A percentile compares a stretch with the other conserved stretches of the same genome.
Evolutionary conservation across 2,113 vertebrate genomes (phyloP).

Genomic region (Sterna hirundo): DNA sequence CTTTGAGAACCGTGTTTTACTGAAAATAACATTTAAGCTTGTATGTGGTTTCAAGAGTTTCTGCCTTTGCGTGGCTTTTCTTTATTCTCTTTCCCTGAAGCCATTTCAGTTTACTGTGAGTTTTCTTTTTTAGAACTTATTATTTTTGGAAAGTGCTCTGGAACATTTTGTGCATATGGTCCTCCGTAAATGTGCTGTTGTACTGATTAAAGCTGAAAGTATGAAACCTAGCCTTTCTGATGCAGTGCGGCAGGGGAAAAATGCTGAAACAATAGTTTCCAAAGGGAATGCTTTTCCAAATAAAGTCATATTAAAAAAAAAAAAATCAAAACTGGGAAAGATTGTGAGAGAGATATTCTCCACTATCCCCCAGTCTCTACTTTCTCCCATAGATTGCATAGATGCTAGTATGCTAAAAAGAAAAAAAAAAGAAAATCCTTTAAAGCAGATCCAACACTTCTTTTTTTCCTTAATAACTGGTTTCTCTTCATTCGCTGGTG

Average conservation of each 20-base stretch:
- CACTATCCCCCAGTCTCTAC: background rate
- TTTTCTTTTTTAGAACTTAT: slow-evolving; percentile 61
- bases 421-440: background rate
- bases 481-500: background rate
- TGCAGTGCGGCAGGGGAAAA: background rate
- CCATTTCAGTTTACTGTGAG: slow-evolving; percentile 33
- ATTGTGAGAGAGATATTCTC: background rate
- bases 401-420: background rate
- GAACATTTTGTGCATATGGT: slow-evolving; percentile 70
- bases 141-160: slow-evolving; percentile 74
- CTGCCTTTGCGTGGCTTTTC: background rate
- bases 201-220: slow-evolving; percentile 63
- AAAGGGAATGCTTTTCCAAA: slow-evolving; percentile 15
- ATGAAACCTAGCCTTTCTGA: slow-evolving; percentile 47
- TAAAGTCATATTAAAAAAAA: background rate
- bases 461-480: background rate
- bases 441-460: background rate
- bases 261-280: slow-evolving; percentile 35
- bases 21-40: background rate
- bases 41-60: background rate
- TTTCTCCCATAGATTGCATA: background rate
- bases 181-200: slow-evolving; percentile 58
- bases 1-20: background rate
- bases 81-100: slow-evolving; percentile 21
- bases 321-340: background rate